A percentile compares a stretch with the other conserved stretches of the same genome.
phyloP scores from a whole-genome alignment of 2,888 invertebrate genomes.

The Theretra japonica region DNA sequence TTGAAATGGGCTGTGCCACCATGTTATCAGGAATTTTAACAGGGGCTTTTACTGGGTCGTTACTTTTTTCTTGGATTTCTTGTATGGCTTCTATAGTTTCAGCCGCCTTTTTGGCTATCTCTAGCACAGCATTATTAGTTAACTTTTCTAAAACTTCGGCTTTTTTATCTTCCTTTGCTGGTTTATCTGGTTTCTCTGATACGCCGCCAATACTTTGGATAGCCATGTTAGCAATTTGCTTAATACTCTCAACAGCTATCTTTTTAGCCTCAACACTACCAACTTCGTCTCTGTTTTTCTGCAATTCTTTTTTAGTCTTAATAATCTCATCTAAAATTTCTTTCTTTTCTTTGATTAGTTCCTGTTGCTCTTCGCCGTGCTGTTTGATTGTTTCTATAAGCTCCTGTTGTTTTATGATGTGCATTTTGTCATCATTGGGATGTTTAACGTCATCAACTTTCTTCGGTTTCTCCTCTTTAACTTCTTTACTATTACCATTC shows the following conservation, averaged over 20 bases:
- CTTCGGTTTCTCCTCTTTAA: constrained; percentile 50
- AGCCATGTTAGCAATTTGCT: constrained; percentile 78
- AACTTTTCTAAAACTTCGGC: constrained; percentile 60
- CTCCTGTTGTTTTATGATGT: constrained; percentile 75
- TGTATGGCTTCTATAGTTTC: constrained; percentile 77
- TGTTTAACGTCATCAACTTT: constrained; percentile 46
- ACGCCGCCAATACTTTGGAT: constrained; percentile 76
- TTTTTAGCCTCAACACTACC: constrained; percentile 77
- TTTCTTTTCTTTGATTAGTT: constrained; percentile 88
- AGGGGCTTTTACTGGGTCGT: constrained; percentile 1
- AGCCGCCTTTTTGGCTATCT: constrained; percentile 78
- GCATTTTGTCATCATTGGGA: constrained; percentile 50
- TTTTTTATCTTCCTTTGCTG: constrained; percentile 50
- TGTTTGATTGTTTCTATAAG: constrained; percentile 87
- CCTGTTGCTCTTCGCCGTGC: constrained; percentile 88
- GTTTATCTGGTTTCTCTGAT: constrained; percentile 63
- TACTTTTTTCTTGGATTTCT: constrained; percentile 60
- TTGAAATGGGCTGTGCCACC: background rate
- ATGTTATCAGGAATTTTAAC: constrained; percentile 37
- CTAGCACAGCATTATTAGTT: constrained; percentile 72
- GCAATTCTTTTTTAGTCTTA: constrained; percentile 80
- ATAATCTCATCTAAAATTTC: constrained; percentile 86
- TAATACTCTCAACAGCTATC: constrained; percentile 80
- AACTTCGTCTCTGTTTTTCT: constrained; percentile 75
- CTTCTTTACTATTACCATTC: constrained; percentile 53